A percentile compares a stretch with the other conserved stretches of the same genome.
Conservation (phyloP, 2,113 vertebrate genomes). For the Pantherophis guttatus region DNA sequence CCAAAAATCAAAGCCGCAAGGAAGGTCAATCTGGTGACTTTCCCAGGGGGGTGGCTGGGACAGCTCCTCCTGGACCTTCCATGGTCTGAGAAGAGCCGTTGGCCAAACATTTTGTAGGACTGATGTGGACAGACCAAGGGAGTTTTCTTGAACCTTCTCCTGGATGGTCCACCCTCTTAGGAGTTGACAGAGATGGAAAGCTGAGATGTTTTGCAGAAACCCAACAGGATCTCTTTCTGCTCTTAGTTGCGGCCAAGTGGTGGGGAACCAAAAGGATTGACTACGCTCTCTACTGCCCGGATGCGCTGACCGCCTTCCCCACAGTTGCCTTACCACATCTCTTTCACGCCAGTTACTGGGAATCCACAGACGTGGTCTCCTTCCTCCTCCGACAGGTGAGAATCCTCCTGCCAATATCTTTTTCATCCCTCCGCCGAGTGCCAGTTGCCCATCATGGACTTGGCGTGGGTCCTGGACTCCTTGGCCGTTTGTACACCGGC, state of each 20-base stretch:
- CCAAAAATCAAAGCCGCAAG: not conserved
- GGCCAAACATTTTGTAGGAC: not conserved
- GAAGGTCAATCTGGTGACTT: not conserved
- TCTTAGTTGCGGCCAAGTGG: constrained; percentile 87
- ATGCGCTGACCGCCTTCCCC: constrained; percentile 90
- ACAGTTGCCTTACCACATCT: constrained; percentile 93
- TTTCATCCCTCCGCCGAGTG: accelerated
- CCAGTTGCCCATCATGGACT: not conserved
- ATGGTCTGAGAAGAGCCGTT: not conserved
- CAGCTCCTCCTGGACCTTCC: not conserved
- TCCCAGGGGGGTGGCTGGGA: not conserved
- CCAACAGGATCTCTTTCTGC: accelerated
- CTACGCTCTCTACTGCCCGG: constrained; percentile 93
- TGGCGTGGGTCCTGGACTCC: not conserved
- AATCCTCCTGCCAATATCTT: not conserved
- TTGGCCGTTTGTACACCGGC: not conserved
- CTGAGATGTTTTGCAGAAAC: not conserved
- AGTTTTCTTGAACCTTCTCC: accelerated
- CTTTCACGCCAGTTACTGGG: constrained; percentile 98
- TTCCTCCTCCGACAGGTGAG: constrained; percentile 93
- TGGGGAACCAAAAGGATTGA: constrained; percentile 96
- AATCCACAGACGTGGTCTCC: constrained; percentile 92
- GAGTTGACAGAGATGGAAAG: not conserved
- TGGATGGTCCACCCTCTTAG: not conserved
- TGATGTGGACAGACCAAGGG: not conserved